Evolutionary conservation across 2,888 invertebrate species (phyloP), one percentile per base, ranked within the genome.

Genomic region (Troglohyphantes excavatus): DNA sequence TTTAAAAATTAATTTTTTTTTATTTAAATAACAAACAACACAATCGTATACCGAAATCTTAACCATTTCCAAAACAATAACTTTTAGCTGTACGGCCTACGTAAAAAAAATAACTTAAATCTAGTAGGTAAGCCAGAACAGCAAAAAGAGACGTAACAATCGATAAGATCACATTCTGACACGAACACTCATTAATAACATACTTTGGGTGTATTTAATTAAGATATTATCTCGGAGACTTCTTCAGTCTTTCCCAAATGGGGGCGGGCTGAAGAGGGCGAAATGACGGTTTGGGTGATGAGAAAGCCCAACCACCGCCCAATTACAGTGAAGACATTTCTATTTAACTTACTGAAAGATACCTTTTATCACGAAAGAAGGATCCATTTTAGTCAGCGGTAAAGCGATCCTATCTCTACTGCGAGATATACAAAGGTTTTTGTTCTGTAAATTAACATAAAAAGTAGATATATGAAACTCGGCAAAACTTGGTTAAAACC

Each of bases 121-220:
- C 68, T 39, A 39, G 21, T 29, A 65, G 29, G 27, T 6, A 29
- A 6, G 67, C n/a, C 33, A 67, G 43, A 43, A 29, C 68, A 33
- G 33, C 9, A 21, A 63, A 83, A 27, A 27, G 43, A 72, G 79
- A 70, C 79, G 61, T 79, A 78, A 76, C 26, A 70, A 39, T 19
- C n/a, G 70, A 72, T 86, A 70, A 33, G 46, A 61, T 76, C 78
- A 13, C 26, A 13, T 23, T 53, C 76, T 70, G 76, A 63, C 70
- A 85, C 65, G 70, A 70, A 59, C 13, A 53, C 27, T 63, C 78
- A 78, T 86, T 63, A 79, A 86, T 86, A 70, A 78, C 43, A 70
- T 21, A 68, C 27, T 21, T 39, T 6, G 61, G 19, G 72, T 59
- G 72, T 59, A 86, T 78, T 86, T 70, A 86, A 86, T 86, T 79